Evolutionary conservation across 2,113 vertebrate species (phyloP).

Genomic region (Oryzias woworae): DNA sequence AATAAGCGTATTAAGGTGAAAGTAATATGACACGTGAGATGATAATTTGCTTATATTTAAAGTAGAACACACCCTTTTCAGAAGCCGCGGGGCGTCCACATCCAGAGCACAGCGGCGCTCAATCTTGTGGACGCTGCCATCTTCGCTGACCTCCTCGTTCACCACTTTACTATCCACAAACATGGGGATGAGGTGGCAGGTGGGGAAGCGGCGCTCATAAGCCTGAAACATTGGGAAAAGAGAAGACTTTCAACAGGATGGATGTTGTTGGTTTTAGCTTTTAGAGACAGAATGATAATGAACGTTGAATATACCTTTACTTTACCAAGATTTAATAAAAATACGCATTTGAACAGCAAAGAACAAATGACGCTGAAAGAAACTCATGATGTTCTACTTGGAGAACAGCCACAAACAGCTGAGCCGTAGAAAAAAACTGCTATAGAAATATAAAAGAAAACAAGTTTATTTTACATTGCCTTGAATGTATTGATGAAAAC

Average conservation of each 20-base stretch:
- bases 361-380: too few species aligned
- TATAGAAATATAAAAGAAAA: too few species aligned
- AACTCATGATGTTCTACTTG: too few species aligned
- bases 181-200: constrained; percentile 94
- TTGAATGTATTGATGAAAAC: background rate
- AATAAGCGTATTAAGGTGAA: background rate
- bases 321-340: too few species aligned
- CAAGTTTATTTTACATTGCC: background rate
- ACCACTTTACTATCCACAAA: constrained; percentile 92
- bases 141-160: constrained; percentile 85
- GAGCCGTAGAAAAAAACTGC: too few species aligned
- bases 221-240: constrained; percentile 75
- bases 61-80: constrained; percentile 85
- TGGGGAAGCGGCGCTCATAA: constrained; percentile 94
- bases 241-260: background rate
- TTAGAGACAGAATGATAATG: background rate
- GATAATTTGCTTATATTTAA: background rate
- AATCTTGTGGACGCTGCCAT: constrained; percentile 78
- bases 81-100: constrained; percentile 90
- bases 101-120: constrained; percentile 94
- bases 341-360: too few species aligned
- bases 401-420: too few species aligned
- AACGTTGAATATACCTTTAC: too few species aligned
- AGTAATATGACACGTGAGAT: background rate
- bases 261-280: constrained; percentile 2